phyloP scores from a whole-genome alignment of 2,888 invertebrate genomes.

The Quadriops clusia region DNA sequence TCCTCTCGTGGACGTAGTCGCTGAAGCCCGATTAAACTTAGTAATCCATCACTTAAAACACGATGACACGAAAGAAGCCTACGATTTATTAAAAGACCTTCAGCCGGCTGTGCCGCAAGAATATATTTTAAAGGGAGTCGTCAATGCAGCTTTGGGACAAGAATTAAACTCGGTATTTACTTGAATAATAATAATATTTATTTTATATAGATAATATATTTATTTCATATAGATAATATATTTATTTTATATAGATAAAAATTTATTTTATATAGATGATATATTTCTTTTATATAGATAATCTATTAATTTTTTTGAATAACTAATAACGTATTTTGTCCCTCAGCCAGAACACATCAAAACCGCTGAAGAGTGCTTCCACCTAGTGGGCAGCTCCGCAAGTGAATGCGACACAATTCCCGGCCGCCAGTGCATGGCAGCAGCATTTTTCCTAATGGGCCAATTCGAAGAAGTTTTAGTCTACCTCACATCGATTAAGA shows the following conservation, averaged over 20 bases:
- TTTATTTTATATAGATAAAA: slow-evolving; percentile 1
- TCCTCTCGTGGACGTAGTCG: slow-evolving; percentile 83
- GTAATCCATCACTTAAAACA: slow-evolving; percentile 88
- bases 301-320: neutral
- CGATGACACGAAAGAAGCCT: slow-evolving; percentile 81
- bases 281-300: neutral
- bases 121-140: slow-evolving; percentile 92
- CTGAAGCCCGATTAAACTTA: slow-evolving; percentile 91
- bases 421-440: slow-evolving; percentile 96
- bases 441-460: slow-evolving; percentile 85
- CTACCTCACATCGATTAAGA: slow-evolving; percentile 93
- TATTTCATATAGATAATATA: neutral
- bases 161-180: slow-evolving; percentile 76
- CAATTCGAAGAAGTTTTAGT: slow-evolving; percentile 95
- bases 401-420: slow-evolving; percentile 97
- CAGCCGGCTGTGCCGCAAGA: slow-evolving; percentile 92
- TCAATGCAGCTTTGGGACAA: slow-evolving; percentile 87
- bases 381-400: slow-evolving; percentile 89
- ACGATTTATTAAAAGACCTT: slow-evolving; percentile 76
- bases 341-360: slow-evolving; percentile 82
- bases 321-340: neutral
- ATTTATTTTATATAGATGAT: slow-evolving; percentile 1
- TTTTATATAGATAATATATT: neutral
- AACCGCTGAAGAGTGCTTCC: slow-evolving; percentile 91
- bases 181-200: slow-evolving; percentile 1